Evolutionary conservation across 2,113 vertebrate genomes (phyloP), one percentile per base, ranked within the genome.

Genomic region (Rhinoderma darwinii): DNA sequence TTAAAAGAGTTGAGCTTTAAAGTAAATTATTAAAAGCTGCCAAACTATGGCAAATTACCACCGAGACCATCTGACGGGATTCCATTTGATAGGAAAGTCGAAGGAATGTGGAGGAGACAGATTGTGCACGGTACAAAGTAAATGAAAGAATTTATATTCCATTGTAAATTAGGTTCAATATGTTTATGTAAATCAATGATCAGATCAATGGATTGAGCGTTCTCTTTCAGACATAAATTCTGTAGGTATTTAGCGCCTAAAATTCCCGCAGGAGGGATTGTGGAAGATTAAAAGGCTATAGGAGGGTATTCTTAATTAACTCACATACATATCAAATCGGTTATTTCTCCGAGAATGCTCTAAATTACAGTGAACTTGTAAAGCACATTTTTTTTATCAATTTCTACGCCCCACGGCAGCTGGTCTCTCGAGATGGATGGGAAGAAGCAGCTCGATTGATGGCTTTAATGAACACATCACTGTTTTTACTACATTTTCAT

Each of bases 131-230:
- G 39, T 12, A 63, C 78, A 63, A 81, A 81, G 56, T n/a, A 41
- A 63, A 61, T n/a, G 56, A 27, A 5, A 17, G 78, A 81, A 43
- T 43, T 41, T 43, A 25, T 17, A 39, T 41, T 61, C 25, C 15
- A 54, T 81, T 54, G 54, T 63, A 39, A 81, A 81, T 81, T 63
- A 81, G 54, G 20, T 56, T 61, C 54, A 18, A 63, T 59, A 81
- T 43, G 54, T 27, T 61, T 39, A 81, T 81, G 78, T 75, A 84
- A 84, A 75, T 84, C 82, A 84, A 84, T 72, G 43, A 70, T 27
- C 44, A 84, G 68, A 84, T 84, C 82, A 73, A 74, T 74, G 47
- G n/a, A 50, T 73, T 7, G 32, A 73, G 68, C 68, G 51, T 27
- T 81, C 78, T 81, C 66, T 50, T 6, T 7, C 82, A 73, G 18